phyloP scores from a whole-genome alignment of 2,888 invertebrate genomes.

The Hipparchia sbordonii region DNA sequence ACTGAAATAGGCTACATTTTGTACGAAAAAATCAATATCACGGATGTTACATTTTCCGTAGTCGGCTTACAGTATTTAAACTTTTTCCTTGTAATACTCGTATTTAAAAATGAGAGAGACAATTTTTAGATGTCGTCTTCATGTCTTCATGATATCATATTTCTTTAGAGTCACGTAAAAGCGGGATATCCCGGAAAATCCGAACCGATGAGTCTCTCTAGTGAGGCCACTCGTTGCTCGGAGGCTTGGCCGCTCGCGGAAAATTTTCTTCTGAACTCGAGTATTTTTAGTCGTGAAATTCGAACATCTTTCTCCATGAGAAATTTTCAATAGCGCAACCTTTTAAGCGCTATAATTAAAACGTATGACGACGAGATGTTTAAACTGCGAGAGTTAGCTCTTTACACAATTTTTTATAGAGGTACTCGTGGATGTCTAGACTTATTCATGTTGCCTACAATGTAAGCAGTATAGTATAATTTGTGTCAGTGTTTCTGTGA shows the following conservation, averaged over 20 bases:
- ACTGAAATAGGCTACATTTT: too few species aligned
- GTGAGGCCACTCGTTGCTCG: neutral
- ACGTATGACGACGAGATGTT: conserved; percentile 8
- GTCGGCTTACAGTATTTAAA: too few species aligned
- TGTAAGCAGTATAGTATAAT: neutral
- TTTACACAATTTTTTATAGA: neutral
- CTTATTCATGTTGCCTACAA: neutral
- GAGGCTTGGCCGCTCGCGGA: neutral
- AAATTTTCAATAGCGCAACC: neutral
- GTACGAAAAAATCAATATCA: too few species aligned
- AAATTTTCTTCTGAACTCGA: conserved; percentile 14
- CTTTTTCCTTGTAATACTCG: too few species aligned
- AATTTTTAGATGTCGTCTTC: too few species aligned
- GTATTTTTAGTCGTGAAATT: conserved; percentile 18
- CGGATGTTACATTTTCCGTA: too few species aligned
- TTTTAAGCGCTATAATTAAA: conserved; percentile 19
- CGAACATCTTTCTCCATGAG: conserved; percentile 16
- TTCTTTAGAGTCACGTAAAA: neutral
- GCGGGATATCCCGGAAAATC: neutral
- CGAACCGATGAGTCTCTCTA: neutral
- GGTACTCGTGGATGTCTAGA: conserved; percentile 12
- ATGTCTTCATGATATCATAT: too few species aligned
- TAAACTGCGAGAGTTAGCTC: conserved; percentile 3
- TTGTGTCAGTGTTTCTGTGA: neutral
- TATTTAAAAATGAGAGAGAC: too few species aligned